Percentiles rank a stretch among this genome's conserved stretches.
These are phyloP conservation scores for Radopholus similis DNA, from an alignment of 1,140 invertebrate genomes.

Conservation along the genomic window DNA sequence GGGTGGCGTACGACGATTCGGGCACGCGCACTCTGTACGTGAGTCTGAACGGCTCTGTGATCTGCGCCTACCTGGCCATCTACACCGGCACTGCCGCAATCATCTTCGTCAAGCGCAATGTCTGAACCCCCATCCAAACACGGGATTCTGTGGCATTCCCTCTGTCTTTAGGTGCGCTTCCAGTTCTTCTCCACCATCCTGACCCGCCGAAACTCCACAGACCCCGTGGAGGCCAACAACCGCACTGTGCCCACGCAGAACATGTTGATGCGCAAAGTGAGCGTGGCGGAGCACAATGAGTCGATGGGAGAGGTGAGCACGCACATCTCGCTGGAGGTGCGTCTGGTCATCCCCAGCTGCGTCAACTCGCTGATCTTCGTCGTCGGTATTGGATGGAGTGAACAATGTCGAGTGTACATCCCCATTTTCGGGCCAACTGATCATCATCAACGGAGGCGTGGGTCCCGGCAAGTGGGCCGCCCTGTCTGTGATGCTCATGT, in stretches of 20 bases:
- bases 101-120: slow-evolving; percentile 5
- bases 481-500: slow-evolving; percentile 20
- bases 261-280: neutral
- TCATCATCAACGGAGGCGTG: slow-evolving; percentile 9
- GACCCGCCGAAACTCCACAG: neutral
- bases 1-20: slow-evolving; percentile 5
- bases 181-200: slow-evolving; percentile 2
- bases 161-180: neutral
- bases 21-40: slow-evolving; percentile 6
- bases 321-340: slow-evolving; percentile 1
- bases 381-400: neutral
- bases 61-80: neutral
- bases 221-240: neutral
- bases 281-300: neutral
- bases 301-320: neutral
- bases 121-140: neutral
- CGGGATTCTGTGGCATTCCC: no score
- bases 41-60: neutral
- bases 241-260: neutral
- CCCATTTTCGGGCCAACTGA: slow-evolving; percentile 4
- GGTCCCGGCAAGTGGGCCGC: slow-evolving; percentile 8
- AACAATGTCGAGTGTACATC: neutral
- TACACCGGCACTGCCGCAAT: neutral
- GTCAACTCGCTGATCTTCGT: slow-evolving; percentile 14
- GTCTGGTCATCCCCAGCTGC: slow-evolving; percentile 7